Base-by-base conservation (phyloP, 2,113 vertebrate species). In the Onychostruthus taczanowskii region DNA sequence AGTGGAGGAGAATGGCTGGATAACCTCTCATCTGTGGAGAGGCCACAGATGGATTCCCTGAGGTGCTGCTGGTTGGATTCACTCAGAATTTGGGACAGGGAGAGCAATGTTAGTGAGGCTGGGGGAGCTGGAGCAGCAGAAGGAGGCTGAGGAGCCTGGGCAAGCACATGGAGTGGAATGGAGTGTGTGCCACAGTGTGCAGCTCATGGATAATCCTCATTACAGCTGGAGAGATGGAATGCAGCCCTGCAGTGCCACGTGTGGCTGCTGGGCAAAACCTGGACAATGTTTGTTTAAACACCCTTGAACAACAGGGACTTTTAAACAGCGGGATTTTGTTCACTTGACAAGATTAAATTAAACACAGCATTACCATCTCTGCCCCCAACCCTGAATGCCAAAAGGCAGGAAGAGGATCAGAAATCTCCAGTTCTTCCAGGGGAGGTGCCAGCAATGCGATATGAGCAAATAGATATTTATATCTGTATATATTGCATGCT, bases 381-480 rank as follows among this genome's bases (percentile, higher is more conserved):
- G 35, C 68, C 62, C 10, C 44, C 81, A 47, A 1, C 28, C 31
- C 22, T 49, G 17, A 22, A 7, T 5, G 41, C 55, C 73, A 52
- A 9, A 46, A 61, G 33, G 67, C 53, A 50, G 67, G 39, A 8
- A 6, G 21, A 49, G 12, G 23, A 8, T 39, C 4, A 46, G 46
- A n/a, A 52, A 59, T 9, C 41, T 16, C 35, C 7, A 0, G 0
- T 55, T 56, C 8, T 52, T 14, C 61, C 1, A 3, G 15, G 5
- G 53, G 10, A 21, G 33, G 59, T 67, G 75, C 26, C 47, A 77
- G 52, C 68, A 37, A 4, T 4, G 23, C 43, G 24, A 14, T 1
- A 58, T 10, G n/a, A 53, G 11, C 13, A 26, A 9, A 26, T 17
- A 68, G 1, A 6, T 47, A 43, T 55, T 35, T 43, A 19, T 37